Percentiles rank a stretch among this genome's conserved stretches.
phyloP scores from a whole-genome alignment of 2,888 invertebrate species.

The Trypoxylon attenuatum region DNA sequence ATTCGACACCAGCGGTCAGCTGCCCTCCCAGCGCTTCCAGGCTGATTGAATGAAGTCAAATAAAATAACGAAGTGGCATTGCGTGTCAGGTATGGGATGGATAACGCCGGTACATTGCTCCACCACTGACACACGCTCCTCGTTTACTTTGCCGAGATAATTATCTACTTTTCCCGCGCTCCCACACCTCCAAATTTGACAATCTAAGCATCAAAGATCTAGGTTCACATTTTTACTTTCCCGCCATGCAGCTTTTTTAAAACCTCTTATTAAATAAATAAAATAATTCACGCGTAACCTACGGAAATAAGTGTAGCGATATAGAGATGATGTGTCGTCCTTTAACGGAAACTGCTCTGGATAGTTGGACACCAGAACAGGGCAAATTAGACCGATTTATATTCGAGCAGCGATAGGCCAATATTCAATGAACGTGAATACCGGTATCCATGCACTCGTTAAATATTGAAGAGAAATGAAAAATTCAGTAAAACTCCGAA shows the following conservation, averaged over 20 bases:
- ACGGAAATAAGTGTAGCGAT: background rate
- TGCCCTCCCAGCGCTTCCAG: slow-evolving; percentile 25
- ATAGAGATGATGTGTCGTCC: slow-evolving; percentile 6
- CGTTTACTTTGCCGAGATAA: too few species aligned
- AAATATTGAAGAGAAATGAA: too few species aligned
- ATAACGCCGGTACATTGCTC: background rate
- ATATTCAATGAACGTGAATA: slow-evolving; percentile 19
- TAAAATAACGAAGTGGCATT: slow-evolving; percentile 40
- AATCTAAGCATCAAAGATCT: too few species aligned
- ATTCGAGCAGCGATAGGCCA: slow-evolving; percentile 29
- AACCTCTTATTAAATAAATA: background rate
- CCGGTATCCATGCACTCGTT: slow-evolving; percentile 22
- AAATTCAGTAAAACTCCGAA: too few species aligned
- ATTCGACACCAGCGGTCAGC: slow-evolving; percentile 35
- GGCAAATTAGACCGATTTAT: slow-evolving; percentile 29
- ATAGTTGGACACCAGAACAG: slow-evolving; percentile 10
- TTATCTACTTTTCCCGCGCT: too few species aligned
- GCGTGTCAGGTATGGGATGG: slow-evolving; percentile 23
- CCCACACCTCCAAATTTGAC: too few species aligned
- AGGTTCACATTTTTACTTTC: too few species aligned
- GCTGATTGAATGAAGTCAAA: slow-evolving; percentile 47
- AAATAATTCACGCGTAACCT: background rate
- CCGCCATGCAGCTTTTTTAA: too few species aligned
- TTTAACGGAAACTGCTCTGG: slow-evolving; percentile 17
- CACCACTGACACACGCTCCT: background rate